Conservation (phyloP, 2,888 invertebrate genomes). For the Tanytarsus gracilentus region DNA sequence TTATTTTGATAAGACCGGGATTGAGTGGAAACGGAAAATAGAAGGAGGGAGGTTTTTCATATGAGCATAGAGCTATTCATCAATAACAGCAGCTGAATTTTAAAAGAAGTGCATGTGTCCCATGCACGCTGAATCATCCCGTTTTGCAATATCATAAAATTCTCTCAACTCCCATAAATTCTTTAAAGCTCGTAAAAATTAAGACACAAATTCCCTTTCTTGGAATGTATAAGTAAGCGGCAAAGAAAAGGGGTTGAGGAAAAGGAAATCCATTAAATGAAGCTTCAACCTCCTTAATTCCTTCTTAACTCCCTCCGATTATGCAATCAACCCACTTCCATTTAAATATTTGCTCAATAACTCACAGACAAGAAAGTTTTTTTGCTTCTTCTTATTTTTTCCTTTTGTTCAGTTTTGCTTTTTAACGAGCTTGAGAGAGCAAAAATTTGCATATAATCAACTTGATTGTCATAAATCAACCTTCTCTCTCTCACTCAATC, state of each 20-base stretch:
- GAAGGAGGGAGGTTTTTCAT: neutral
- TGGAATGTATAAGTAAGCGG: neutral
- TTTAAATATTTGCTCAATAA: slow-evolving; percentile 28
- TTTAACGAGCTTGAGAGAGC: slow-evolving; percentile 21
- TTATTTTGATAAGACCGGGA: slow-evolving; percentile 21
- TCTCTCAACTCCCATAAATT: slow-evolving; percentile 1
- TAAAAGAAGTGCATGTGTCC: neutral
- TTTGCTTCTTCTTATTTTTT: neutral
- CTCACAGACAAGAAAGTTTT: slow-evolving; percentile 10
- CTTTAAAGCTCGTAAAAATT: slow-evolving; percentile 14
- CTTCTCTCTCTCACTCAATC: neutral
- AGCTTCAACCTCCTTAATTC: slow-evolving; percentile 1
- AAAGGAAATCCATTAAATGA: slow-evolving; percentile 12
- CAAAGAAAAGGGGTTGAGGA: no score
- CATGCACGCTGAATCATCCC: no score
- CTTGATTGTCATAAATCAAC: slow-evolving; percentile 26
- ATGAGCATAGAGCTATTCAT: neutral
- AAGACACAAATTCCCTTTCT: neutral
- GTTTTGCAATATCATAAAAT: no score
- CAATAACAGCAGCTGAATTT: no score
- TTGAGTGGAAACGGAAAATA: neutral
- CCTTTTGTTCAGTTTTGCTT: slow-evolving; percentile 2
- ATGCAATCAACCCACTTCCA: slow-evolving; percentile 27
- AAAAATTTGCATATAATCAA: slow-evolving; percentile 26
- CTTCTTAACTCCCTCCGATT: neutral